Evolutionary conservation across 2,888 invertebrate species (phyloP).

Genomic region (Lasioglossum figueresi): DNA sequence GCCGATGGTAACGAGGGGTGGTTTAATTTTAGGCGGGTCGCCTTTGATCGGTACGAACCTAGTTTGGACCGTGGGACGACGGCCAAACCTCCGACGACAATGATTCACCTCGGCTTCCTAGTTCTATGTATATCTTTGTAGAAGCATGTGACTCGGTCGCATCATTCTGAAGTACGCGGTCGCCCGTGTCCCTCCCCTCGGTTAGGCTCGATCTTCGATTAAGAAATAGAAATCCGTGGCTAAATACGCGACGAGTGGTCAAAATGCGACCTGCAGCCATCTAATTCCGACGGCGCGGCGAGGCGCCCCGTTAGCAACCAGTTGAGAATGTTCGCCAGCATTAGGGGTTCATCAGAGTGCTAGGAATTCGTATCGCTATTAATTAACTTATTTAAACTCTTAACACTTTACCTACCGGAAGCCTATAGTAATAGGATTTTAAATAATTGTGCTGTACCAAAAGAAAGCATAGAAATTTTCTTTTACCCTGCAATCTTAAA

Average conservation of each 20-base stretch:
- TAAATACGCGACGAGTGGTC: conserved; percentile 17
- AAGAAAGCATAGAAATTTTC: too few relatives aligned
- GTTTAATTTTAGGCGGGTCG: conserved; percentile 76
- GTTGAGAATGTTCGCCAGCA: not conserved
- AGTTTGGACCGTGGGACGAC: conserved; percentile 80
- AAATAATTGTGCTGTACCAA: too few relatives aligned
- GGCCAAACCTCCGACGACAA: conserved; percentile 78
- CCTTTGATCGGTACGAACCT: conserved; percentile 79
- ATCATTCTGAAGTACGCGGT: conserved; percentile 50
- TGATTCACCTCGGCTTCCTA: conserved; percentile 80
- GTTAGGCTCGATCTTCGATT: conserved; percentile 22
- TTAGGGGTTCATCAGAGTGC: not conserved
- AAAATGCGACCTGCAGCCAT: not conserved
- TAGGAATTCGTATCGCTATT: not conserved
- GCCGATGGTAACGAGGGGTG: conserved; percentile 55
- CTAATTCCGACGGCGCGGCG: conserved; percentile 13
- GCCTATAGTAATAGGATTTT: too few relatives aligned
- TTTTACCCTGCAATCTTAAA: too few relatives aligned
- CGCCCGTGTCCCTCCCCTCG: not conserved
- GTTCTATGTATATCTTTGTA: conserved; percentile 77
- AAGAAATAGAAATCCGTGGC: conserved; percentile 30
- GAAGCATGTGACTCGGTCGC: conserved; percentile 71
- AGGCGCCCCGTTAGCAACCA: not conserved
- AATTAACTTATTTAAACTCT: not conserved
- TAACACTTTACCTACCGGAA: too few relatives aligned